A percentile compares a stretch with the other conserved stretches of the same genome.
Conservation (phyloP, 2,797 vertebrate species). For the Acanthopagrus latus region DNA sequence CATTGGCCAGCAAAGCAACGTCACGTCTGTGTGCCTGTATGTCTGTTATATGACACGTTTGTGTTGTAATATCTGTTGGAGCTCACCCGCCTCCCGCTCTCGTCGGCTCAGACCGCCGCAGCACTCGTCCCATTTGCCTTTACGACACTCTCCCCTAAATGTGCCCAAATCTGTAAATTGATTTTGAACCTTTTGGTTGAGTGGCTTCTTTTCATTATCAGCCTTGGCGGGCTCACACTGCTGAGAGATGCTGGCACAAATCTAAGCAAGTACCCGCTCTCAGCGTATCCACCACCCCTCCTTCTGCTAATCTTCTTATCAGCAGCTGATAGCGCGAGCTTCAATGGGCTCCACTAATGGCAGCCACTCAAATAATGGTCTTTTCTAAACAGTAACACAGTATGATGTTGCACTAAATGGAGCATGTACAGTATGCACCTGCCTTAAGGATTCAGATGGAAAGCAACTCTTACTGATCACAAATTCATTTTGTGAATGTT, state of each 20-base stretch:
- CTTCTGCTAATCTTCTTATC: constrained; percentile 74
- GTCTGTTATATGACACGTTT: neutral
- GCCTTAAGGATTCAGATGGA: constrained; percentile 6
- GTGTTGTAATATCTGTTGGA: neutral
- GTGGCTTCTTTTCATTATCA: constrained; percentile 70
- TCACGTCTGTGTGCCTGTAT: neutral
- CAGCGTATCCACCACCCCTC: constrained; percentile 25
- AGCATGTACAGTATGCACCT: constrained; percentile 9
- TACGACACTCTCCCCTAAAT: constrained; percentile 57
- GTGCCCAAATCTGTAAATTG: constrained; percentile 73
- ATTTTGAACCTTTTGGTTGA: constrained; percentile 73
- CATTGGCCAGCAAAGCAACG: neutral
- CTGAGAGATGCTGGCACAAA: constrained; percentile 64
- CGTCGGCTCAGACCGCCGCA: constrained; percentile 42
- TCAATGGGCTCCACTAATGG: constrained; percentile 72
- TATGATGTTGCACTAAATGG: constrained; percentile 48
- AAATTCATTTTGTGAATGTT: neutral
- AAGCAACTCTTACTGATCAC: neutral
- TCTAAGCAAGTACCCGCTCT: constrained; percentile 66
- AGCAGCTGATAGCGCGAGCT: constrained; percentile 66
- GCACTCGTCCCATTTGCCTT: constrained; percentile 52
- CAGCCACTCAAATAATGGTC: constrained; percentile 64
- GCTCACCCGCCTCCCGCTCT: constrained; percentile 18
- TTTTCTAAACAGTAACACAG: constrained; percentile 48
- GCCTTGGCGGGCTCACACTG: constrained; percentile 50